Evolutionary conservation across 2,797 vertebrate species (phyloP), one percentile per base, ranked within the genome.

Genomic region (Anguilla marmorata): DNA sequence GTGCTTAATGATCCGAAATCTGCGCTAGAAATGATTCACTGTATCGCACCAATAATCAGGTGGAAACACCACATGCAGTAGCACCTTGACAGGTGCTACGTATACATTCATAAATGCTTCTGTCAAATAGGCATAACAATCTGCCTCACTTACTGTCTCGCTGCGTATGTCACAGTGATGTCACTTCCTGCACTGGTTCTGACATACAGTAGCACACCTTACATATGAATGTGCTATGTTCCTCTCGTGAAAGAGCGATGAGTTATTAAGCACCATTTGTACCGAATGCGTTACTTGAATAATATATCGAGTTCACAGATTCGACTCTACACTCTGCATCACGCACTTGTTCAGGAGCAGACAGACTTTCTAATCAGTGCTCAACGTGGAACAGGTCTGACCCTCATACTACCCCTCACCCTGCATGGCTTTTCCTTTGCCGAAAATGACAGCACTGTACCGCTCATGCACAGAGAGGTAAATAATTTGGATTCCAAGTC

Each of bases 11-110:
- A 45, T 79, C 30, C 30, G 30, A 33, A 33, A 33, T 33, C 12
- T 5, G 37, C 16, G 7, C 11, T 79, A 79, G 3, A 11, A 79
- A 79, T 24, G 7, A 79, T 21, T 80, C 82, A 41, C 58, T 72
- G 60, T 11, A 30, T 30, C 45, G 58, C 83, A 76, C 45, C n/a
- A 85, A 88, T 85, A 74, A 85, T 88, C 66, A 41, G 66, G 84
- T 88, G 84, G 12, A 33, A 12, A 14, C 72, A 37, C 12, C 0
- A 37, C 9, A 37, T 19, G 16, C 7, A 56, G 3, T 14, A 69
- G 1, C 9, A 6, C 24, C 24, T 27, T 69, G n/a, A 69, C 1
- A 30, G 66, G 21, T 79, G 45, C 45, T 84, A 30, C 33, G 33
- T 84, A 69, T 50, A 66, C 45, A 63, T 63, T 63, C 58, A 63